Conservation (phyloP, 2,113 vertebrate genomes). For the Siniperca knerii region DNA sequence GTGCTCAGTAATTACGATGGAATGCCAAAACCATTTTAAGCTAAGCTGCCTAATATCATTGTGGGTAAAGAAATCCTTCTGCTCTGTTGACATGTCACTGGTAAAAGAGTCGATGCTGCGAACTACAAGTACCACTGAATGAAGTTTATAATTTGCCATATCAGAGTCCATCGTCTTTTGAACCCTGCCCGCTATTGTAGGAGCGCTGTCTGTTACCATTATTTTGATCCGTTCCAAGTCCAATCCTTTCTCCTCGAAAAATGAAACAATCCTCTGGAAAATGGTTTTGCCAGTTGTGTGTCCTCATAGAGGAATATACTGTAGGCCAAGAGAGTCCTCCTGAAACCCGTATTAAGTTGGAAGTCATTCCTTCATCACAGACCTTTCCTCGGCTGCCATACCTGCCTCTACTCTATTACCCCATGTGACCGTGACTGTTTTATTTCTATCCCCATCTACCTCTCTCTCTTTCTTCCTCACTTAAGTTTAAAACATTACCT, state of each 20-base stretch:
- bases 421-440: neutral
- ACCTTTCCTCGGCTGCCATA: neutral
- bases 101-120: neutral
- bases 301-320: neutral
- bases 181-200: neutral
- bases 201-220: neutral
- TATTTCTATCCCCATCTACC: neutral
- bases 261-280: conserved; percentile 8
- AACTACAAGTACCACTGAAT: conserved; percentile 19
- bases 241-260: neutral
- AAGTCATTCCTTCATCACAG: conserved; percentile 22
- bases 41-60: conserved; percentile 12
- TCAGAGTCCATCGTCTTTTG: conserved; percentile 21
- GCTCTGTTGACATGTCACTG: conserved; percentile 28
- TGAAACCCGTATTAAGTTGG: neutral
- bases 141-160: conserved; percentile 16
- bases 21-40: conserved; percentile 8
- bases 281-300: neutral
- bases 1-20: neutral
- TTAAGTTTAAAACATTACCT: neutral
- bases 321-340: neutral
- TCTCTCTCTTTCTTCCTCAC: neutral
- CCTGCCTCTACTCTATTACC: neutral
- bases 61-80: neutral
- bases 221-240: neutral